phyloP scores from a whole-genome alignment of 2,797 vertebrate genomes.

The Leptodactylus fallax region DNA sequence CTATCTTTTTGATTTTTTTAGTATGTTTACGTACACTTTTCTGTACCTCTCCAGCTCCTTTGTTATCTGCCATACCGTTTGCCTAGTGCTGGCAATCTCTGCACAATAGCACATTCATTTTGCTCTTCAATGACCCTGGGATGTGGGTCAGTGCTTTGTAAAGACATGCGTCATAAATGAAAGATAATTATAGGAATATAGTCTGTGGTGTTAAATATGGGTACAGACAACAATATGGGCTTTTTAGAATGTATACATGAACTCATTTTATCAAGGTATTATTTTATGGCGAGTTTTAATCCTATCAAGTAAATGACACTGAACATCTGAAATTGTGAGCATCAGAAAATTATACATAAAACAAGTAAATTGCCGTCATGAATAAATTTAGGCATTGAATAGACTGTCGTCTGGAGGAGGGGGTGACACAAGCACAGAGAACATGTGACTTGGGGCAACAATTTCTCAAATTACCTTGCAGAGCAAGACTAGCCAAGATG shows the following conservation, averaged over 20 bases:
- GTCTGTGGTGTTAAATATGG: slow-evolving; percentile 47
- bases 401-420: neutral
- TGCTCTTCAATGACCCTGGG: slow-evolving; percentile 47
- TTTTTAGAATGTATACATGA: slow-evolving; percentile 2
- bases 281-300: slow-evolving; percentile 22
- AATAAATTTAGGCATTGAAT: slow-evolving; percentile 32
- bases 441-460: slow-evolving; percentile 38
- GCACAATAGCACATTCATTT: slow-evolving; percentile 57
- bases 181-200: slow-evolving; percentile 57
- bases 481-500: neutral
- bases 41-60: neutral
- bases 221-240: slow-evolving; percentile 31
- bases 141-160: slow-evolving; percentile 60
- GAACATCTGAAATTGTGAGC: slow-evolving; percentile 23
- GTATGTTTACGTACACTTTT: slow-evolving; percentile 21
- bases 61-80: slow-evolving; percentile 27
- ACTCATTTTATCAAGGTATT: slow-evolving; percentile 4
- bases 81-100: slow-evolving; percentile 9
- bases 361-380: slow-evolving; percentile 4
- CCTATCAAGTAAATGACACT: slow-evolving; percentile 9
- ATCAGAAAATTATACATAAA: slow-evolving; percentile 9
- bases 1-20: neutral
- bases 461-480: slow-evolving; percentile 40
- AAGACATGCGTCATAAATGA: slow-evolving; percentile 63
- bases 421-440: slow-evolving; percentile 15